Evolutionary conservation across 2,888 invertebrate species (phyloP).

Genomic region (Meganola albula): DNA sequence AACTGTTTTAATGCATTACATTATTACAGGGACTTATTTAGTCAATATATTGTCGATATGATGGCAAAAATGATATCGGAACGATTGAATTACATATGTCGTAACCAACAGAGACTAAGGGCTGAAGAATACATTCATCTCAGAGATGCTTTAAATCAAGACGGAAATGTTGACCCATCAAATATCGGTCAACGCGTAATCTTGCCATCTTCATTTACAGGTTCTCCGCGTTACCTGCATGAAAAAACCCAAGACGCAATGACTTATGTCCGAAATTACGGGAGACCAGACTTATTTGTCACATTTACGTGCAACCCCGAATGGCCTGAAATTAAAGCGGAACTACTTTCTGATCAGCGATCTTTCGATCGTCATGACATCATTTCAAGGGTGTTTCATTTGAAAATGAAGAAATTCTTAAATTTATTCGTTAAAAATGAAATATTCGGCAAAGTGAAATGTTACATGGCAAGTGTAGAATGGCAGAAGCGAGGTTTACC

Average conservation of each 20-base stretch:
- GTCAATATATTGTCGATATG: not conserved
- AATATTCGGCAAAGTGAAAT: too few relatives aligned
- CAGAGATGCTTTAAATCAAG: not conserved
- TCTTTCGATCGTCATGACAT: slow-evolving; percentile 32
- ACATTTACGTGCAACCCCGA: slow-evolving; percentile 28
- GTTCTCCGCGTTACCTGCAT: slow-evolving; percentile 9
- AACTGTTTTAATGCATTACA: not conserved
- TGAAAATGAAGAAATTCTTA: too few relatives aligned
- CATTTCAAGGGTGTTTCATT: too few relatives aligned
- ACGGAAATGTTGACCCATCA: not conserved
- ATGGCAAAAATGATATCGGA: not conserved
- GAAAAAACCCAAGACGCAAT: slow-evolving; percentile 23
- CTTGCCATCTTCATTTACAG: slow-evolving; percentile 7
- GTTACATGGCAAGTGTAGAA: too few relatives aligned
- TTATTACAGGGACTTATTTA: not conserved
- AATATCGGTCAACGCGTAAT: not conserved
- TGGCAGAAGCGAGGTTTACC: too few relatives aligned
- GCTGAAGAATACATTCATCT: not conserved
- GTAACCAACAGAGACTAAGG: not conserved
- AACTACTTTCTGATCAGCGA: slow-evolving; percentile 18
- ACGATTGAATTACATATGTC: not conserved
- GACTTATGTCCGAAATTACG: slow-evolving; percentile 28
- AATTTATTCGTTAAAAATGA: too few relatives aligned
- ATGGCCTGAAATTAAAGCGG: slow-evolving; percentile 27
- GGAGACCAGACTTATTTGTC: slow-evolving; percentile 24